A percentile compares a stretch with the other conserved stretches of the same genome.
Evolutionary conservation across 2,888 invertebrate species (phyloP).

Genomic region (Phyllotreta cruciferae): DNA sequence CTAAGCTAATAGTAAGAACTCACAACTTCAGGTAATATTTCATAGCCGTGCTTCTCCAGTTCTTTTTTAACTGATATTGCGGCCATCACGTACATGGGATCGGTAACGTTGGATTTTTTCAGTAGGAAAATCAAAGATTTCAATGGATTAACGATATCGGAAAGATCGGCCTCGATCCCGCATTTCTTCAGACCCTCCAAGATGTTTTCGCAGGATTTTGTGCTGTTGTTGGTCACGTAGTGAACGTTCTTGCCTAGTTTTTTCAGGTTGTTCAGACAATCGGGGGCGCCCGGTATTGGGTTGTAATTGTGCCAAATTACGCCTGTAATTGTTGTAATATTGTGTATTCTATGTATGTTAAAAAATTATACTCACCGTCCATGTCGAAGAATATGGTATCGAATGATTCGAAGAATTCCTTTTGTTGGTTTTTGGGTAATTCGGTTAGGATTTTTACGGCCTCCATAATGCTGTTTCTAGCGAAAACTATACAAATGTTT

Average conservation of each 20-base stretch:
- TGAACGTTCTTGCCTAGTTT: constrained; percentile 21
- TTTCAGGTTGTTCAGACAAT: constrained; percentile 23
- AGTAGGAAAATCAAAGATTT: constrained; percentile 10
- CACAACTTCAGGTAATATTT: constrained; percentile 19
- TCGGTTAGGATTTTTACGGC: no score
- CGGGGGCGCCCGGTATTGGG: constrained; percentile 22
- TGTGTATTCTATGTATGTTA: no score
- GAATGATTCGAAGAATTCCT: no score
- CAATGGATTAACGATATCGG: constrained; percentile 26
- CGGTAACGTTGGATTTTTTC: constrained; percentile 15
- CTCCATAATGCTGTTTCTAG: no score
- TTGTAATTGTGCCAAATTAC: constrained; percentile 20
- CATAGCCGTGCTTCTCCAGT: constrained; percentile 20
- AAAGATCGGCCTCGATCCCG: constrained; percentile 15
- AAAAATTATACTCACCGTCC: no score
- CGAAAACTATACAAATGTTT: no score
- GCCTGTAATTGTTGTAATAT: no score
- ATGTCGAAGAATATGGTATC: no score
- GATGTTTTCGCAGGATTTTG: neutral
- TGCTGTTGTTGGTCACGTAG: constrained; percentile 29
- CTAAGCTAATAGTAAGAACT: constrained; percentile 1
- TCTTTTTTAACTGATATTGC: constrained; percentile 16
- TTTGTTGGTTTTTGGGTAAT: no score
- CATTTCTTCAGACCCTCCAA: constrained; percentile 2
- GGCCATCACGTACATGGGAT: constrained; percentile 19